phyloP scores from a whole-genome alignment of 2,113 vertebrate genomes.

The Cryptoleucopteryx plumbea region DNA sequence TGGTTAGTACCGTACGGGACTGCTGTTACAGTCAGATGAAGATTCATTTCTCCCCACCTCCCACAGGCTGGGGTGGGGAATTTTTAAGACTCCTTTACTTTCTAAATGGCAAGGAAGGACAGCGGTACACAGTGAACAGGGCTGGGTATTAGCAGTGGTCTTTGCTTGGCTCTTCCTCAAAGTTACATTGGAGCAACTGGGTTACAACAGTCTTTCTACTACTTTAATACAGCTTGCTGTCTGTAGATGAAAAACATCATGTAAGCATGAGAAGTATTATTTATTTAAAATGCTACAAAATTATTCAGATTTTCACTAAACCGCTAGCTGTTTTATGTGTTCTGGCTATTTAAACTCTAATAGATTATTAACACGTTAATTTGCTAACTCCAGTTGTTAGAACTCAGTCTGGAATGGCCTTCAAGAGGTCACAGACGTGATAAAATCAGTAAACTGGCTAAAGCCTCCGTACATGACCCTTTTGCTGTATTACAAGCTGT shows the following conservation, averaged over 20 bases:
- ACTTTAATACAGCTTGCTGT: neutral
- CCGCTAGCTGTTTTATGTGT: neutral
- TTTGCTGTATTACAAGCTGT: neutral
- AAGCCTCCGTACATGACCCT: neutral
- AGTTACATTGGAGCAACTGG: neutral
- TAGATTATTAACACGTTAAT: neutral
- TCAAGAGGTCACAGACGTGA: neutral
- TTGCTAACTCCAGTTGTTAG: neutral
- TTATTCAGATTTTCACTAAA: neutral
- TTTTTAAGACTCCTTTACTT: neutral
- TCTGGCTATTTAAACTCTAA: neutral
- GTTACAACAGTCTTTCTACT: neutral
- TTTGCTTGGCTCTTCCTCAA: neutral
- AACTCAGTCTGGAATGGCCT: neutral
- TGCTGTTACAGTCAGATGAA: neutral
- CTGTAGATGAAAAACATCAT: neutral
- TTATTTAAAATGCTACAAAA: neutral
- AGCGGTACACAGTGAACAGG: neutral
- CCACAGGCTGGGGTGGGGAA: neutral
- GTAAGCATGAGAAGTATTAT: neutral
- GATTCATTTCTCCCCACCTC: neutral
- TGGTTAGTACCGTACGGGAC: rapidly evolving
- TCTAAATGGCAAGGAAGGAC: rapidly evolving
- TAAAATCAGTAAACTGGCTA: neutral
- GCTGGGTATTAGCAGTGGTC: neutral